Evolutionary conservation across 1,140 invertebrate species (phyloP).

Genomic region (Chlorops oryzae): DNA sequence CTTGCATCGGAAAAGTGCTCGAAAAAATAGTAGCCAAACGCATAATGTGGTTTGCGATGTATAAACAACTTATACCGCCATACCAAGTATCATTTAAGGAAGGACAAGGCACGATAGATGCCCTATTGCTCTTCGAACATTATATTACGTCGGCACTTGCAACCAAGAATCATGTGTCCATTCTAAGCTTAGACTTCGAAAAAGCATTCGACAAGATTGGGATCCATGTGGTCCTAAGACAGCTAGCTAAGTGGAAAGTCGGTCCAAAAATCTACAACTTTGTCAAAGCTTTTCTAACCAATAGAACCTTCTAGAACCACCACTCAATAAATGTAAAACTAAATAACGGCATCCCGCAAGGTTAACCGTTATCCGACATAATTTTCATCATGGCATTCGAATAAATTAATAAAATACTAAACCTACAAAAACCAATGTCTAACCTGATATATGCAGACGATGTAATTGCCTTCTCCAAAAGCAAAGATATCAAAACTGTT

Average conservation of each 20-base stretch:
- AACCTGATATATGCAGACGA: no score
- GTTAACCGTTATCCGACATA: neutral
- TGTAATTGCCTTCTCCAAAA: no score
- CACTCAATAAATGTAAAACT: no score
- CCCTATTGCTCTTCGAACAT: neutral
- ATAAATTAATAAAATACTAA: no score
- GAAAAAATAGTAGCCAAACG: conserved; percentile 2
- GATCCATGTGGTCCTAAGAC: neutral
- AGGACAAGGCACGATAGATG: neutral
- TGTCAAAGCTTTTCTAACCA: neutral
- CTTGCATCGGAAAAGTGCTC: conserved; percentile 3
- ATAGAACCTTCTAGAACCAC: neutral
- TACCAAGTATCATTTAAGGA: neutral
- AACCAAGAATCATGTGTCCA: no score
- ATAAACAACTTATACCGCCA: neutral
- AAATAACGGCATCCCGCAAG: neutral
- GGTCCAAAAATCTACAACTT: neutral
- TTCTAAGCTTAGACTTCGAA: conserved; percentile 1
- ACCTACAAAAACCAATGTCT: no score
- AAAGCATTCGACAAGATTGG: conserved; percentile 7
- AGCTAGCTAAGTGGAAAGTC: neutral
- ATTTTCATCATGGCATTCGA: neutral
- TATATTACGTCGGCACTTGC: no score
- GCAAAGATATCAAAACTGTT: no score
- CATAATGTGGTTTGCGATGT: neutral